These are phyloP conservation scores for Luehdorfia chinensis DNA, from an alignment of 1,140 invertebrate genomes.

Conservation along the genomic window DNA sequence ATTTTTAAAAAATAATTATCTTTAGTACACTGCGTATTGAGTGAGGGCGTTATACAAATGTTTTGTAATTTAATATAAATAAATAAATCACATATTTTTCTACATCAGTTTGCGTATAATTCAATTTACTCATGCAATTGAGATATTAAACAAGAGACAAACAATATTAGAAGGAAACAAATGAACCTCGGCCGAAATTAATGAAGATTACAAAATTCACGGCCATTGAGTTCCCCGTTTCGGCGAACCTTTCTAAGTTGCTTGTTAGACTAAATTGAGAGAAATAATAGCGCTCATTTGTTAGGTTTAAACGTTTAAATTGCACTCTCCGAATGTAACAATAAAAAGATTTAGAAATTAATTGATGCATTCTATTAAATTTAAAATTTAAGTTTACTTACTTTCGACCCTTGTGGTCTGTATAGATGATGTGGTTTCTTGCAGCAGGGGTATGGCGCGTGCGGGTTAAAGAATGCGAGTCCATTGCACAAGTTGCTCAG, in stretches of 20 bases:
- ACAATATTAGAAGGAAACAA: slow-evolving; percentile 44
- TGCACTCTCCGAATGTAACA: slow-evolving; percentile 42
- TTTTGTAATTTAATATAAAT: too few species aligned
- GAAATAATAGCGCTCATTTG: slow-evolving; percentile 73
- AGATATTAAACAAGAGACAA: slow-evolving; percentile 22
- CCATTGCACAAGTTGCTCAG: slow-evolving; percentile 34
- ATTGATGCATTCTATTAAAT: slow-evolving; percentile 34
- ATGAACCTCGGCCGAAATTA: slow-evolving; percentile 65
- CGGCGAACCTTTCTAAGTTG: slow-evolving; percentile 67
- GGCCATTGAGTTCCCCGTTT: slow-evolving; percentile 65
- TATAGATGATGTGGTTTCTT: slow-evolving; percentile 75
- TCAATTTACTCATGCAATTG: slow-evolving; percentile 10
- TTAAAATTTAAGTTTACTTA: slow-evolving; percentile 47
- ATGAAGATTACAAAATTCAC: slow-evolving; percentile 75
- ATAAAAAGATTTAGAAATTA: slow-evolving; percentile 37
- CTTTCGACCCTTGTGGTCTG: slow-evolving; percentile 75
- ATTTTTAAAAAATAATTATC: too few species aligned
- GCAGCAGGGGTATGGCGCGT: slow-evolving; percentile 48
- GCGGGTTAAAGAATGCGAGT: slow-evolving; percentile 50
- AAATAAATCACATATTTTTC: too few species aligned
- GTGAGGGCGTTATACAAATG: too few species aligned
- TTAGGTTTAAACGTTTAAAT: slow-evolving; percentile 63
- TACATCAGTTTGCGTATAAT: slow-evolving; percentile 7
- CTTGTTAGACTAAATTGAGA: slow-evolving; percentile 74
- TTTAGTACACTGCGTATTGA: too few species aligned